Conservation (phyloP, 2,113 vertebrate species). For the Sinocyclocheilus rhinocerous region DNA sequence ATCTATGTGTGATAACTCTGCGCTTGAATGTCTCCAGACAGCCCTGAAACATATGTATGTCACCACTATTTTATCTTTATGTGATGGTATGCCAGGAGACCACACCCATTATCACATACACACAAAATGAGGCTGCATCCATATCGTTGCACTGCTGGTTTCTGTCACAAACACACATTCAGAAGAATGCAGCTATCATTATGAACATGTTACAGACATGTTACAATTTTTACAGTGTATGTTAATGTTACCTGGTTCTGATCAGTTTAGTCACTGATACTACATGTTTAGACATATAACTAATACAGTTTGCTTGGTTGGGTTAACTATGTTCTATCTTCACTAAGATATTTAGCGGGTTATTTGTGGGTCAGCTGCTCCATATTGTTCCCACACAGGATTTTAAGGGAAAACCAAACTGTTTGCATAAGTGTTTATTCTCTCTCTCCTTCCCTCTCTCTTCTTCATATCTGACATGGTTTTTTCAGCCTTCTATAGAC, state of each 20-base stretch:
- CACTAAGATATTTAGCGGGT: conserved; percentile 39
- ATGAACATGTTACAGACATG: neutral
- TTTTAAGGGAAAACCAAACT: conserved; percentile 54
- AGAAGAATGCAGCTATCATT: neutral
- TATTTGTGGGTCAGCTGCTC: conserved; percentile 65
- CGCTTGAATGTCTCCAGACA: neutral
- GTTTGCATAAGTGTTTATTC: conserved; percentile 44
- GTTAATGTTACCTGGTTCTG: no score
- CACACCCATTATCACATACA: conserved; percentile 28
- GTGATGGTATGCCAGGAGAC: conserved; percentile 37
- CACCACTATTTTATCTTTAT: conserved; percentile 25
- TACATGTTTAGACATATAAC: no score
- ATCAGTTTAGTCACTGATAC: no score
- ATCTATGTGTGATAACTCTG: neutral
- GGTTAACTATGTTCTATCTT: neutral
- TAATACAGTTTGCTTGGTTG: no score
- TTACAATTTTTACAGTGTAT: neutral
- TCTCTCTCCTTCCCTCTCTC: neutral
- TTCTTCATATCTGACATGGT: neutral
- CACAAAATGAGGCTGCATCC: neutral
- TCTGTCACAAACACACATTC: conserved; percentile 43
- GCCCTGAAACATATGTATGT: neutral
- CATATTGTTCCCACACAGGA: conserved; percentile 56
- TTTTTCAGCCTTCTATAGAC: neutral
- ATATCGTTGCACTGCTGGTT: conserved; percentile 25